Evolutionary conservation across 2,797 vertebrate genomes (phyloP), one percentile per base, ranked within the genome.

Genomic region (Trichosurus vulpecula): DNA sequence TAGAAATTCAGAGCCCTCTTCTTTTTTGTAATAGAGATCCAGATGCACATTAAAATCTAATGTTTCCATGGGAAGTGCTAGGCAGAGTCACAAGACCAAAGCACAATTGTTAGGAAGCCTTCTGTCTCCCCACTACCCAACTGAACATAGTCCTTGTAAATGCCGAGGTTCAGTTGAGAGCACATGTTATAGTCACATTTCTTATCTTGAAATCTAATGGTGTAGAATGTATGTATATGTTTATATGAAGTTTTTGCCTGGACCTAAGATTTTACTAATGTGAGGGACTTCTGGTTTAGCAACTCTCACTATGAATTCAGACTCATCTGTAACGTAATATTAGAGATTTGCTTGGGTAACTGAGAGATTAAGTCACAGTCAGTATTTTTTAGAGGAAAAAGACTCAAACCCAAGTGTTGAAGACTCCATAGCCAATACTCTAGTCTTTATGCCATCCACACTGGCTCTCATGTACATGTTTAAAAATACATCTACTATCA

Each of bases 401-500:
- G 66, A 74, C n/a, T 74, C 14, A 74, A 74, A 74, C n/a, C 66
- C n/a, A 74, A 74, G 22, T 47, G 13, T 81, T 81, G 41, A 74
- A 27, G 41, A 81, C 22, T 81, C 41, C 74, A 47, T 47, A 25
- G 41, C n/a, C 22, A 47, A 47, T 25, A 6, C 22, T 81, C 2
- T 27, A 47, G 41, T 47, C 74, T 47, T 47, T 47, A 81, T 25
- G 22, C 41, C 74, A 47, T 19, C 41, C 9, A 47, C 41, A 25
- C 74, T 81, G 19, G 55, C 31, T 92, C 81, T 54, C 55, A 95
- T 0, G 41, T 55, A 47, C 2, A 55, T 52, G 4, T 94, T 95
- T 91, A n/a, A 90, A 92, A 41, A 94, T 90, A 54, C 92, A 92
- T 29, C 95, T 95, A 96, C 14, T 5, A 57, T 54, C 9, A 93